Conservation (phyloP, 2,797 vertebrate genomes). For the Lepilemur ruficaudatus region DNA sequence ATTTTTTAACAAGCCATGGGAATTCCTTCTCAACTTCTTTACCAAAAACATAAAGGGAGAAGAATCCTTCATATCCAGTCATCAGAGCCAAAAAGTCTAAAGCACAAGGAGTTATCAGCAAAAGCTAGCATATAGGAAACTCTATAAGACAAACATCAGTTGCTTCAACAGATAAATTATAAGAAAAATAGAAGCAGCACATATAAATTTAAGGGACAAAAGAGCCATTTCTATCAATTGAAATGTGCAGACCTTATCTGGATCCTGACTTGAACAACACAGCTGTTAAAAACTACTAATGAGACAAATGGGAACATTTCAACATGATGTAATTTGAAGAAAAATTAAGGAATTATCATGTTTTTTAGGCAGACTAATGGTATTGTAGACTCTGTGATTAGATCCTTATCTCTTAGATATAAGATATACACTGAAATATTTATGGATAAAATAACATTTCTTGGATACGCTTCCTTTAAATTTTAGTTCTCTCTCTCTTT, state of each 20-base stretch:
- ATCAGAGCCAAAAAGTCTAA: background rate
- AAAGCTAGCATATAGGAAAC: background rate
- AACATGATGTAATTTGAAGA: background rate
- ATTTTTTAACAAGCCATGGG: background rate
- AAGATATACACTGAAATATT: background rate
- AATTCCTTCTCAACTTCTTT: background rate
- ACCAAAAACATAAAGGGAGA: background rate
- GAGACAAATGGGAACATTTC: background rate
- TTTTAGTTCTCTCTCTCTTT: background rate
- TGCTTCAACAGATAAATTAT: background rate
- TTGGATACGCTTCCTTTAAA: background rate
- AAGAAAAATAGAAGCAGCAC: background rate
- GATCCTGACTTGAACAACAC: background rate
- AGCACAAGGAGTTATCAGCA: background rate
- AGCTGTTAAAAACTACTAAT: background rate
- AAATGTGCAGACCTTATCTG: background rate
- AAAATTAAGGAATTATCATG: background rate
- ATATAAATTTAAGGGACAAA: background rate
- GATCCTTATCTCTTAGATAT: background rate
- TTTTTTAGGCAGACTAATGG: background rate
- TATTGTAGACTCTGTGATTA: background rate
- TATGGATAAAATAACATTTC: background rate
- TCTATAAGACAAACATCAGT: background rate
- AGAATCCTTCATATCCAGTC: background rate
- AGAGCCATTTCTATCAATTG: background rate